These are phyloP conservation scores for Dasyurus viverrinus DNA, from an alignment of 2,113 vertebrate species.

Conservation along the genomic window DNA sequence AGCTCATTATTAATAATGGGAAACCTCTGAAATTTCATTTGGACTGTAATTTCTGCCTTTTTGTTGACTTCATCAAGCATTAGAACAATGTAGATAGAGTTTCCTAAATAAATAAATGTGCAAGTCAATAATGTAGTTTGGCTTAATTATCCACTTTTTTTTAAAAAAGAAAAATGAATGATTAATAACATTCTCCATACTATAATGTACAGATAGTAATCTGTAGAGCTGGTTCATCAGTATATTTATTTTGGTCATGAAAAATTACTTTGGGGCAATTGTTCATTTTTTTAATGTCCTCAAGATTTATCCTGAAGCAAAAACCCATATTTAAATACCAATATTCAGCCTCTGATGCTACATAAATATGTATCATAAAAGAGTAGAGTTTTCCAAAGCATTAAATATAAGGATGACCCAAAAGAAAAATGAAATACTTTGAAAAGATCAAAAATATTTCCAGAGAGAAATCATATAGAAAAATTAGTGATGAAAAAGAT, in stretches of 20 bases:
- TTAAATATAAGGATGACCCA: neutral
- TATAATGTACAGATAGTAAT: neutral
- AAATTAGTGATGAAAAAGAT: neutral
- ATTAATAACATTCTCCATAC: neutral
- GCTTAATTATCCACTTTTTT: neutral
- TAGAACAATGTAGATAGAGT: neutral
- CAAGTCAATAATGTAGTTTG: neutral
- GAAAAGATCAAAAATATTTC: neutral
- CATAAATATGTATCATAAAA: neutral
- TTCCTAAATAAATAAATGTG: neutral
- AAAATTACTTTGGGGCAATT: neutral
- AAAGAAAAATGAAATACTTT: neutral
- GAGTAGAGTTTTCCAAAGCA: neutral
- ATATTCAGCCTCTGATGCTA: neutral
- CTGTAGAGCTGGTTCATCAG: neutral
- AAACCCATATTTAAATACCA: neutral
- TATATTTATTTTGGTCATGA: neutral
- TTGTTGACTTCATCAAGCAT: neutral
- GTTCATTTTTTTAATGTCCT: neutral
- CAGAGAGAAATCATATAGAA: neutral
- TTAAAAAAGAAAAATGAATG: neutral
- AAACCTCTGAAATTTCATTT: too few relatives aligned
- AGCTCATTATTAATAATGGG: too few relatives aligned
- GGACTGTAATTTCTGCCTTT: too few relatives aligned
- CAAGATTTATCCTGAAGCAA: neutral